phyloP scores from a whole-genome alignment of 2,113 vertebrate genomes.

The Regulus satrapa region DNA sequence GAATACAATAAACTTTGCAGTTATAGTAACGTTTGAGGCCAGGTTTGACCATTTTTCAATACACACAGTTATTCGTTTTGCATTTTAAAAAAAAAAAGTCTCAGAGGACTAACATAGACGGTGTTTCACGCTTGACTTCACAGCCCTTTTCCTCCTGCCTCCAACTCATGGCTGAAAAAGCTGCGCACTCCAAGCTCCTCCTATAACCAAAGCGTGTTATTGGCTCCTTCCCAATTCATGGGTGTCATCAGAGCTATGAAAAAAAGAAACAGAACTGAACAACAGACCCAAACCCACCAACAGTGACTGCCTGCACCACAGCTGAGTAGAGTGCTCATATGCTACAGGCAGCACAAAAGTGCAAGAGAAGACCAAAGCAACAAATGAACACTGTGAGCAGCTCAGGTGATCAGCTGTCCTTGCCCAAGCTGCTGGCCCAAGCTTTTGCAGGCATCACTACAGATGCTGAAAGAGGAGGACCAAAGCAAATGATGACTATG shows the following conservation, averaged over 20 bases:
- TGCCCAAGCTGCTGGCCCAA: neutral
- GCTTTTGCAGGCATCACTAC: neutral
- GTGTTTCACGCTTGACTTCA: neutral
- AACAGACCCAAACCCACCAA: neutral
- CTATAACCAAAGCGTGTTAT: neutral
- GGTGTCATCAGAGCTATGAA: neutral
- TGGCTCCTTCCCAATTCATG: neutral
- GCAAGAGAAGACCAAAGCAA: neutral
- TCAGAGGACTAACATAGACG: neutral
- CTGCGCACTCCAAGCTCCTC: neutral
- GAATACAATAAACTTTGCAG: neutral
- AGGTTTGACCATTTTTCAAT: neutral
- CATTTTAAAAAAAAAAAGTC: neutral
- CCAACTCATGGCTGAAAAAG: neutral
- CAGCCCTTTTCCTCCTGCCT: neutral
- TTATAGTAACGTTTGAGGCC: neutral
- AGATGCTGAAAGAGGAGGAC: neutral
- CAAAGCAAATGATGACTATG: neutral
- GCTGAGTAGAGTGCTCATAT: fast-evolving
- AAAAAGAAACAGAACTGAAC: neutral
- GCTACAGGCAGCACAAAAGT: neutral
- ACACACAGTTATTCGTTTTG: neutral
- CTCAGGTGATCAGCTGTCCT: neutral
- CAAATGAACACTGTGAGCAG: neutral
- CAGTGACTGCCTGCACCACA: neutral